Evolutionary conservation across 2,113 vertebrate species (phyloP), one percentile per base, ranked within the genome.

Genomic region (Choloepus hoffmanni): DNA sequence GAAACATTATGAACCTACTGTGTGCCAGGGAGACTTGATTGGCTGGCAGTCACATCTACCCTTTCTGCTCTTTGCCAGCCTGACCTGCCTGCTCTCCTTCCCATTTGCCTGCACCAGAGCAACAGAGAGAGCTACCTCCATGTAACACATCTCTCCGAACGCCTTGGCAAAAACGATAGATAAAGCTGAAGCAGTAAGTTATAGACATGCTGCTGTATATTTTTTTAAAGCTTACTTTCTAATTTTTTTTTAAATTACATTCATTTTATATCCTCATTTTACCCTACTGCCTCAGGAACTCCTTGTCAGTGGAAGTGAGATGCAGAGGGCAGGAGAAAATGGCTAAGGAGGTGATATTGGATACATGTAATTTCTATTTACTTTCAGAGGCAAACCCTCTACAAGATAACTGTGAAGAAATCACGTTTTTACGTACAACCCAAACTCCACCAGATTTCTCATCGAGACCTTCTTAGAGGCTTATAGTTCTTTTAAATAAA

Each of bases 281-380:
- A 73, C 45, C 28, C 30, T 50, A 26, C 28, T 65, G 9, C 9
- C 73, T 28, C 26, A 48, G 43, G 24, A 28, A 15, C 4, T 94
- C 30, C 67, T 40, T 82, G 28, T 36, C 40, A 30, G 2, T 85
- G n/a, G 3, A 43, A 50, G 16, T 23, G 4, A 24, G 23, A 89
- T 14, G 36, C 1, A 33, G 24, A 63, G 30, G 28, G 24, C 11
- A 48, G 33, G 14, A 40, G 21, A 72, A 50, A 40, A 33, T 12
- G 16, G 9, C 7, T 3, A 11, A 2, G 2, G 26, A 70, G 26
- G 5, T 33, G 4, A 7, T 40, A 15, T 0, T 63, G n/a, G n/a
- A 74, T 24, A n/a, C 15, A 18, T 0, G 13, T 7, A 43, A 43
- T 19, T 58, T 10, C 15, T 30, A 14, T 36, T 72, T 65, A 73